Evolutionary conservation across 1,140 invertebrate species (phyloP).

Genomic region (Holotrichia oblita): DNA sequence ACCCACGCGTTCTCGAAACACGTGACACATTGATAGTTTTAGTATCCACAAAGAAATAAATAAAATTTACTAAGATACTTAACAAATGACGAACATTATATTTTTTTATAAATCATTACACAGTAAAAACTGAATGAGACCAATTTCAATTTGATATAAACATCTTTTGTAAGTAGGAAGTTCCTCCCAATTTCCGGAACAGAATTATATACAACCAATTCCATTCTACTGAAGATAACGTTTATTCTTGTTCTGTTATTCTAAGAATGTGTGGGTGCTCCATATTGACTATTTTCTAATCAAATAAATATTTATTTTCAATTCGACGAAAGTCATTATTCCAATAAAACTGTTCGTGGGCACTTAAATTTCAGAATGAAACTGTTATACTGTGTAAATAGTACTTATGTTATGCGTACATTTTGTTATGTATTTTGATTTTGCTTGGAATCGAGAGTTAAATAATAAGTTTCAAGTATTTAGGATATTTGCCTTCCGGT

Average conservation of each 20-base stretch:
- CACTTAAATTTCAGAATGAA: not conserved
- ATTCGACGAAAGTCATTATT: not conserved
- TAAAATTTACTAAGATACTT: too few relatives aligned
- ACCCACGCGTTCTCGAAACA: too few relatives aligned
- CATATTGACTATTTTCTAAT: not conserved
- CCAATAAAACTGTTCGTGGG: not conserved
- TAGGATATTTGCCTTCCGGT: not conserved
- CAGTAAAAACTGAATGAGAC: too few relatives aligned
- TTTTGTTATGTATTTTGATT: not conserved
- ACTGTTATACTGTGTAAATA: not conserved
- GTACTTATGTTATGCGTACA: not conserved
- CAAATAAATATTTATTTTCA: conserved; percentile 13
- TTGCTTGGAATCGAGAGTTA: not conserved
- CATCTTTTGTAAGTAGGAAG: too few relatives aligned
- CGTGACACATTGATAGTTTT: too few relatives aligned
- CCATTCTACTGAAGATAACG: not conserved
- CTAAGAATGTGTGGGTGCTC: not conserved
- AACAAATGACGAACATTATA: too few relatives aligned
- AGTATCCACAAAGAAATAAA: too few relatives aligned
- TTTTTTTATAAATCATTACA: too few relatives aligned
- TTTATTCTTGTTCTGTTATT: not conserved
- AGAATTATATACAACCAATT: not conserved
- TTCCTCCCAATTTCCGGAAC: not conserved
- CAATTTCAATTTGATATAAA: too few relatives aligned
- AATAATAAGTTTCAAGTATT: not conserved